Evolutionary conservation across 2,888 invertebrate genomes (phyloP), one percentile per base, ranked within the genome.

Genomic region (Leptura quadrifasciata): DNA sequence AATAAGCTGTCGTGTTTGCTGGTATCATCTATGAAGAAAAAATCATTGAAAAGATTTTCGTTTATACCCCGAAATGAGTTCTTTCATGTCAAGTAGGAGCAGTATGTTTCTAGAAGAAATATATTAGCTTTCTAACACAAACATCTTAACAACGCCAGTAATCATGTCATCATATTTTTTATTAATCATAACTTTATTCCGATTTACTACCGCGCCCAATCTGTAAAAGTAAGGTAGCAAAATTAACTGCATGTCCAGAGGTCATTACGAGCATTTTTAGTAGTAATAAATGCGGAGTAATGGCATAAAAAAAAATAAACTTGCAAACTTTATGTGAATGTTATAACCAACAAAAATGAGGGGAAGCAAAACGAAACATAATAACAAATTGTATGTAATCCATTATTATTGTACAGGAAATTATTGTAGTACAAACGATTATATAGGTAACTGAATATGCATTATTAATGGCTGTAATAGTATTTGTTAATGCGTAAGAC

Each of bases 211-310:
- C 24, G 27, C 10, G 12, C 60, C 60, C 21, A 60, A 60, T 27
- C 27, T 27, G 15, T 60, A 60, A 60, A 60, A 27, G 3, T 6
- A 17, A 24, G 0, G 60, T 47, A 60, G 18, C 24, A 20, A 58
- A 58, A 58, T 58, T 58, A 58, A n/a, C 60, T 9, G 60, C 27
- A 21, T 27, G 60, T 60, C 60, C 27, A 15, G n/a, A 60, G 60
- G 60, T 60, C 21, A 60, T 60, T 60, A n/a, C n/a, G 27, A 5
- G 6, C 21, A 24, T 60, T 60, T 60, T n/a, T 8, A n/a, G 60
- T 60, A 27, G 27, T 27, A 24, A 60, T 60, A 60, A 60, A 60
- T 27, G 27, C 27, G 10, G 24, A 27, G 60, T n/a, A 60, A 60
- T 60, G 60, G 27, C 60, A 60, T 27, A n/a, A 27, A 27, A 21